Conservation (phyloP, 64 coral and sea anemone species). For the Astreopora myriophthalma region DNA sequence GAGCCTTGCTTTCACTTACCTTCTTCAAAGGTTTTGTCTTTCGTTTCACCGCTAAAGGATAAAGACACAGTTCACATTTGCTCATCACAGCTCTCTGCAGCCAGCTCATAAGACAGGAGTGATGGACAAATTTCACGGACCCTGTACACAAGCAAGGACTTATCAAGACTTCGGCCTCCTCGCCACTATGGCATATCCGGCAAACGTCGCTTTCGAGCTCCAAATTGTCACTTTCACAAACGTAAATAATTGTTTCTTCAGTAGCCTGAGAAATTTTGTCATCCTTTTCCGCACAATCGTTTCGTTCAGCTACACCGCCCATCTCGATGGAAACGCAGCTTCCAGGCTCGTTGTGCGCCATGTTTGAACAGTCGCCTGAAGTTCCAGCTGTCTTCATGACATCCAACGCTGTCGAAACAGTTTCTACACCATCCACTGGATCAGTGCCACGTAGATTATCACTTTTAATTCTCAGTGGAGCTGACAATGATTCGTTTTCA, state of each 20-base stretch:
- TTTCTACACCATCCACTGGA: background rate
- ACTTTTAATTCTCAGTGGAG: background rate
- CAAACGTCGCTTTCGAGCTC: slow-evolving; percentile 73
- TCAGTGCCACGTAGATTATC: background rate
- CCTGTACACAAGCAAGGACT: slow-evolving; percentile 97
- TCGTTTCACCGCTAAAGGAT: slow-evolving; percentile 69
- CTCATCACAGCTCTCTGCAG: slow-evolving; percentile 82
- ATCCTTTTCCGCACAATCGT: background rate
- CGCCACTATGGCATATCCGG: slow-evolving; percentile 88
- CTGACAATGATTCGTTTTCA: background rate
- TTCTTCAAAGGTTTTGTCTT: slow-evolving; percentile 85
- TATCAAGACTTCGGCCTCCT: slow-evolving; percentile 69
- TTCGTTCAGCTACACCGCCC: background rate
- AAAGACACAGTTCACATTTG: slow-evolving; percentile 93
- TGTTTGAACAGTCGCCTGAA: background rate
- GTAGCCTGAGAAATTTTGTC: background rate
- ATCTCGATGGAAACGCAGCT: slow-evolving; percentile 6
- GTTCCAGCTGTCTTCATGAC: no score
- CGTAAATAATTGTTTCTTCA: background rate
- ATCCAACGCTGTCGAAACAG: background rate
- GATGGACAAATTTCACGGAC: slow-evolving; percentile 87
- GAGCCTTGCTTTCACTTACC: slow-evolving; percentile 40
- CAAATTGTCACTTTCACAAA: slow-evolving; percentile 1
- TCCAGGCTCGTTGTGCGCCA: background rate
- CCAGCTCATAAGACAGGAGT: slow-evolving; percentile 92